phyloP scores from a whole-genome alignment of 2,888 invertebrate species.

The Agapetus fuscipes region DNA sequence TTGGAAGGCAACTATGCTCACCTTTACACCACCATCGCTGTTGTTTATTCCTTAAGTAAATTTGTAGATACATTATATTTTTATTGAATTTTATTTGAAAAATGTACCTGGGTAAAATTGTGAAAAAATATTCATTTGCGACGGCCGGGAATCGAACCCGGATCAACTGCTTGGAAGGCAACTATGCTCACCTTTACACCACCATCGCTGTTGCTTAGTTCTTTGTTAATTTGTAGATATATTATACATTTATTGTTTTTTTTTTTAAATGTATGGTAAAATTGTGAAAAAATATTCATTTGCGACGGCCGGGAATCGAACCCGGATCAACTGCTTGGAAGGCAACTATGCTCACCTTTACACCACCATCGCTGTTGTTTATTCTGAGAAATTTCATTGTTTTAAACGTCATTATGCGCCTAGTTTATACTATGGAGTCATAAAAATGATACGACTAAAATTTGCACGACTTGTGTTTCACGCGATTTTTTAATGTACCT shows the following conservation, averaged over 20 bases:
- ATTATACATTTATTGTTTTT: no score
- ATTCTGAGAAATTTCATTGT: no score
- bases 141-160: conserved; percentile 45
- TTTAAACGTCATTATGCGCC: no score
- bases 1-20: conserved; percentile 52
- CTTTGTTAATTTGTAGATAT: no score
- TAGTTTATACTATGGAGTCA: no score
- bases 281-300: no score
- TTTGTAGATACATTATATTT: not conserved
- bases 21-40: conserved; percentile 49
- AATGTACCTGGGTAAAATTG: not conserved
- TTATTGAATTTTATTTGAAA: not conserved
- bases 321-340: conserved; percentile 49
- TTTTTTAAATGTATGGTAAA: no score
- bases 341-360: conserved; percentile 52
- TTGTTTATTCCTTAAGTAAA: not conserved
- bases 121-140: no score
- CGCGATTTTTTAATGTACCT: no score
- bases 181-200: conserved; percentile 52
- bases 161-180: conserved; percentile 52
- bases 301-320: conserved; percentile 47
- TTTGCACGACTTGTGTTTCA: no score
- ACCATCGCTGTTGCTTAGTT: no score
- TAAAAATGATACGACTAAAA: no score
- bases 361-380: conserved; percentile 43